Evolutionary conservation across 2,797 vertebrate species (phyloP).

Genomic region (Poeciliopsis paucimaculata): DNA sequence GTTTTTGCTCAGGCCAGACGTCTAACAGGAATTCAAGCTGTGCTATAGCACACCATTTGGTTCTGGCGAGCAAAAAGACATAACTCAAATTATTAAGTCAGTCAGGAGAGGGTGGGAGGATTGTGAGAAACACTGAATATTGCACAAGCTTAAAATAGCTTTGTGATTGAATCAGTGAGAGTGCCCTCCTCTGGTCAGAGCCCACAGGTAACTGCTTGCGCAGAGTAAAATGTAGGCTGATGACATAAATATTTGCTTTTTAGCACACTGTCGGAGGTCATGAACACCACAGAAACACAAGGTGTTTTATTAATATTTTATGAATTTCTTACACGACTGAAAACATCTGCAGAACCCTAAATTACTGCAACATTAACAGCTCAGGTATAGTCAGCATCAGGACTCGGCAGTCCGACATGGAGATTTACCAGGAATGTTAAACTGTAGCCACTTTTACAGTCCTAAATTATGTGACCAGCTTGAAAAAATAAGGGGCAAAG

Average conservation of each 20-base stretch:
- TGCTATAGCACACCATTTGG: conserved; percentile 59
- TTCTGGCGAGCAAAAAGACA: conserved; percentile 62
- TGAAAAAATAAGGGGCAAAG: conserved; percentile 68
- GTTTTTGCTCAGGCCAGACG: conserved; percentile 58
- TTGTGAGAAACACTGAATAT: conserved; percentile 66
- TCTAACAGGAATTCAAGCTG: conserved; percentile 73
- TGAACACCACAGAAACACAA: conserved; percentile 34
- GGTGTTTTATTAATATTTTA: conserved; percentile 49
- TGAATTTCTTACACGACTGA: conserved; percentile 51
- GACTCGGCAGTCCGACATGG: conserved; percentile 57
- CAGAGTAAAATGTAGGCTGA: conserved; percentile 32
- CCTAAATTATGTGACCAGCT: conserved; percentile 65
- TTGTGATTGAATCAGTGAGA: conserved; percentile 68
- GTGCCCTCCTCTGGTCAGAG: conserved; percentile 55
- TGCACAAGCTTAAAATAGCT: conserved; percentile 45
- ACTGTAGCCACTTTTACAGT: conserved; percentile 68
- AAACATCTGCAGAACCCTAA: conserved; percentile 64
- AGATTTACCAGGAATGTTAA: conserved; percentile 74
- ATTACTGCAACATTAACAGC: conserved; percentile 53
- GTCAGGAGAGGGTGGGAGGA: conserved; percentile 43
- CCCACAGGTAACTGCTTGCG: conserved; percentile 57
- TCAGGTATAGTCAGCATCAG: conserved; percentile 74
- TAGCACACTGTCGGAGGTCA: conserved; percentile 55
- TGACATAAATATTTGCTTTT: conserved; percentile 53
- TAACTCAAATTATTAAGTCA: conserved; percentile 68